Evolutionary conservation across 2,888 invertebrate species (phyloP).

Genomic region (Phengaris arion): DNA sequence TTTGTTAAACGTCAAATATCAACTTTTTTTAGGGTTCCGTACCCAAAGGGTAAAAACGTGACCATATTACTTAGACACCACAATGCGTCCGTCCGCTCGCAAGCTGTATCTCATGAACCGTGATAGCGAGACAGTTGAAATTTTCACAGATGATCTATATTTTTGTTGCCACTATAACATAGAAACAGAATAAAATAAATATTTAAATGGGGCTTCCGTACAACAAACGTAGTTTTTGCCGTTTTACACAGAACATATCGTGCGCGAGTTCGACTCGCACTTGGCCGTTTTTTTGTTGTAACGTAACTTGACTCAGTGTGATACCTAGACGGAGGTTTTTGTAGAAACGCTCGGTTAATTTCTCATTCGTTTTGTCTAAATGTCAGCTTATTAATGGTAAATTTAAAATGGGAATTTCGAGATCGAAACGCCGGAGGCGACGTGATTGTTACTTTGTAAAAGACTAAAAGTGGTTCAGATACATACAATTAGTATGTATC

Average conservation of each 20-base stretch:
- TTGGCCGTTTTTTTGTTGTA: slow-evolving; percentile 55
- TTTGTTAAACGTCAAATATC: slow-evolving; percentile 80
- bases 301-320: slow-evolving; percentile 69
- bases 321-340: slow-evolving; percentile 71
- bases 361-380: slow-evolving; percentile 71
- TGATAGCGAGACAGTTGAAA: too few relatives aligned
- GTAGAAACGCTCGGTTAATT: slow-evolving; percentile 64
- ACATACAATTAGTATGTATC: slow-evolving; percentile 55
- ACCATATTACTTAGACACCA: too few relatives aligned
- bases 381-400: slow-evolving; percentile 65
- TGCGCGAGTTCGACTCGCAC: too few relatives aligned
- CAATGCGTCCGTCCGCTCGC: too few relatives aligned
- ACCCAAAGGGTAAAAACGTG: too few relatives aligned
- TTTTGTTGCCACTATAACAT: too few relatives aligned
- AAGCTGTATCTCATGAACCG: too few relatives aligned
- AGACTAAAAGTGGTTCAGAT: slow-evolving; percentile 51
- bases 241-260: too few relatives aligned
- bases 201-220: too few relatives aligned
- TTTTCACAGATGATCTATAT: too few relatives aligned
- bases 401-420: slow-evolving; percentile 66
- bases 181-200: too few relatives aligned
- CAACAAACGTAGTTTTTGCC: too few relatives aligned
- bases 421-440: slow-evolving; percentile 63
- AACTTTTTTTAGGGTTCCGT: slow-evolving; percentile 48
- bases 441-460: slow-evolving; percentile 59